Evolutionary conservation across 1,140 invertebrate species (phyloP).

Genomic region (Cotesia chilonis): DNA sequence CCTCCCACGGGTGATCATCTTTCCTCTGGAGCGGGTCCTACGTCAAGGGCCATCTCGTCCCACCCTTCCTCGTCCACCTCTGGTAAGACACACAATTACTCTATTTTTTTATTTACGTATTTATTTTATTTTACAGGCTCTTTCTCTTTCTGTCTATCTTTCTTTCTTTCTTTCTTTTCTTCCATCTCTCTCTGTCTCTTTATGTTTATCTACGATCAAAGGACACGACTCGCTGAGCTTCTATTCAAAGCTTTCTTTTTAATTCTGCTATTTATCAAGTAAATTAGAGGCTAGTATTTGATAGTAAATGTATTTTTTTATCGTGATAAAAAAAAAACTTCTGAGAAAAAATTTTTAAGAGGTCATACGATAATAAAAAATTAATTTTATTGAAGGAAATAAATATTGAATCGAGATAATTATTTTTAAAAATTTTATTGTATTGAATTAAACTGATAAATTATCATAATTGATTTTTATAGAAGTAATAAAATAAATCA

Average conservation of each 20-base stretch:
- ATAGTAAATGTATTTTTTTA: no score
- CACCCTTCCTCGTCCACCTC: conserved; percentile 69
- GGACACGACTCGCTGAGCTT: conserved; percentile 62
- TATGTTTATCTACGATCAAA: conserved; percentile 38
- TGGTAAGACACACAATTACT: conserved; percentile 78
- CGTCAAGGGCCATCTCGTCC: conserved; percentile 63
- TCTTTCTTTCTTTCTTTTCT: conserved; percentile 48
- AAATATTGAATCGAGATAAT: no score
- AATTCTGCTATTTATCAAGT: conserved; percentile 21
- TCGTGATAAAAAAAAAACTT: no score
- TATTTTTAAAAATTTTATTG: no score
- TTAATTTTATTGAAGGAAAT: no score
- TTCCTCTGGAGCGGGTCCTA: conserved; percentile 57
- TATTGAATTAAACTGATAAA: no score
- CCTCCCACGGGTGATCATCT: conserved; percentile 62
- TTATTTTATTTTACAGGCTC: conserved; percentile 19
- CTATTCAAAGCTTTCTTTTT: conserved; percentile 44
- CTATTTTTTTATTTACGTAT: conserved; percentile 59
- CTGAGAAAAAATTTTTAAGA: no score
- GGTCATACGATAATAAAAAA: no score
- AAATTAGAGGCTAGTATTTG: no score
- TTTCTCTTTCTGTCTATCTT: conserved; percentile 38
- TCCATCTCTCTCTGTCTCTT: conserved; percentile 21
- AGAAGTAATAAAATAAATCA: no score
- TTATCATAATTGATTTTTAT: no score